Conservation (phyloP, 2,888 invertebrate genomes). For the Dryobota labecula region DNA sequence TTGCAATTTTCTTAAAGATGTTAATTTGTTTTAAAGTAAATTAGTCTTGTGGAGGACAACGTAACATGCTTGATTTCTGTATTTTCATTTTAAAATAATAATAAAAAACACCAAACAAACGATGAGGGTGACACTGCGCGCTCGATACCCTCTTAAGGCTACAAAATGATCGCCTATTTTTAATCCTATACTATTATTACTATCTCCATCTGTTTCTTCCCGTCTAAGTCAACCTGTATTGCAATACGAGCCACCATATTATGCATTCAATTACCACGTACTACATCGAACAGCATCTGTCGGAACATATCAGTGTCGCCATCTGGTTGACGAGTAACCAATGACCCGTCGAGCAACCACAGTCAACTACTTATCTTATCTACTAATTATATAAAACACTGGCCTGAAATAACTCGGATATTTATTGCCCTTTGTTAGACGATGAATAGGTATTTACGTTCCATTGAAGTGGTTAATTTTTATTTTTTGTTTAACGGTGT, state of each 20-base stretch:
- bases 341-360: slow-evolving; percentile 49
- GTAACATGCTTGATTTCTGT: no score
- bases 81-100: no score
- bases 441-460: slow-evolving; percentile 27
- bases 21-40: no score
- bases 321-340: slow-evolving; percentile 39
- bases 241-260: neutral
- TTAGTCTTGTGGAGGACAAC: no score
- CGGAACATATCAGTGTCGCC: slow-evolving; percentile 33
- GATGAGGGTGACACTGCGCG: no score
- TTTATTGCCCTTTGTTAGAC: slow-evolving; percentile 47
- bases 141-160: no score
- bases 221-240: neutral
- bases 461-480: slow-evolving; percentile 1
- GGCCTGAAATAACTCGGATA: slow-evolving; percentile 55
- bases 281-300: slow-evolving; percentile 34
- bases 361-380: slow-evolving; percentile 51
- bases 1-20: no score
- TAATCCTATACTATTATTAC: neutral
- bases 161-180: neutral
- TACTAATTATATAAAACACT: slow-evolving; percentile 46
- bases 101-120: no score
- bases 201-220: neutral
- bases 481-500: neutral
- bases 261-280: slow-evolving; percentile 36